Conservation (phyloP, 2,797 vertebrate species). For the Coilia nasus region DNA sequence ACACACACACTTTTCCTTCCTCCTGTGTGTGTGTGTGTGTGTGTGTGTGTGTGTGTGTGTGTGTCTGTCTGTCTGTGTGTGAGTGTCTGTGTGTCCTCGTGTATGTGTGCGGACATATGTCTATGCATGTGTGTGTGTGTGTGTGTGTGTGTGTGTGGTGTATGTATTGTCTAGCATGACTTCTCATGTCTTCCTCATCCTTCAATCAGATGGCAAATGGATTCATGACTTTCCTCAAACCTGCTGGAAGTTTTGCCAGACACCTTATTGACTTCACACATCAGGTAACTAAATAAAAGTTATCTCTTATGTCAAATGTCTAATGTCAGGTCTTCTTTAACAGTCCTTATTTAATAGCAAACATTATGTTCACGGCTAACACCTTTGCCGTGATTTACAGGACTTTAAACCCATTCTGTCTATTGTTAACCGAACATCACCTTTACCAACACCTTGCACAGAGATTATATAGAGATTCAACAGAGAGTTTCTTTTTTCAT, state of each 20-base stretch:
- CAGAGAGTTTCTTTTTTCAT: no score
- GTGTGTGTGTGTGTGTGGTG: neutral
- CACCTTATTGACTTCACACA: constrained; percentile 71
- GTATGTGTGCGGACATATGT: neutral
- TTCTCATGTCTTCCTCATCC: neutral
- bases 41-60: neutral
- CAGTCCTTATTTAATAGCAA: no score
- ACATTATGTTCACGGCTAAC: no score
- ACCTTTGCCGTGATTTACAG: no score
- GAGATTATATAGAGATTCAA: no score
- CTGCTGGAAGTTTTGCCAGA: constrained; percentile 68
- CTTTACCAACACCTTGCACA: no score
- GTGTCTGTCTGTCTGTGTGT: neutral
- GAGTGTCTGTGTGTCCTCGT: neutral
- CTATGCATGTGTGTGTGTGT: neutral
- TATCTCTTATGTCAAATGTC: no score
- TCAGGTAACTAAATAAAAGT: constrained; percentile 51
- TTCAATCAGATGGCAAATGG: constrained; percentile 60
- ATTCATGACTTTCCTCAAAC: constrained; percentile 64
- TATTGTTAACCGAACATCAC: no score
- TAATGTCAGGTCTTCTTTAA: no score
- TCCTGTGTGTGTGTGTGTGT: neutral
- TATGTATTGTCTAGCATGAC: neutral
- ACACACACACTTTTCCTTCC: no score
- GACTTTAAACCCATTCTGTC: no score